Evolutionary conservation across 1,140 invertebrate species (phyloP), one percentile per base, ranked within the genome.

Genomic region (Rhynchophorus ferrugineus): DNA sequence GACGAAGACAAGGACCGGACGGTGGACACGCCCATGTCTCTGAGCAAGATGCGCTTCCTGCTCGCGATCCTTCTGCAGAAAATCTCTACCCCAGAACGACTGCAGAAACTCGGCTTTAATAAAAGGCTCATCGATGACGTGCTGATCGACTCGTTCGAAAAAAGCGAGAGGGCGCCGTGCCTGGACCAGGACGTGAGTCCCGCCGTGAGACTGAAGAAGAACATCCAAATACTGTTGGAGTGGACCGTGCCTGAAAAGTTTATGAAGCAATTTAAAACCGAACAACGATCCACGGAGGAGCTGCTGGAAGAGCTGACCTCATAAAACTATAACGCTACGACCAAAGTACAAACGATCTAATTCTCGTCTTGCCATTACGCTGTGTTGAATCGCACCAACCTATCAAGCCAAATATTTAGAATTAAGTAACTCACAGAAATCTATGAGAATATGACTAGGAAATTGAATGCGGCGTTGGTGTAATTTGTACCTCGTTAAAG

Each of bases 101-200:
- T 90, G 7, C 78, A 82, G 35, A 83, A 83, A 58, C 69, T 91
- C 58, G 87, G 87, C 56, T 87, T 84, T 66, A 88, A 89, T 54
- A 88, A 87, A 66, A 73, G 84, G 56, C 72, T 90, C 2, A 88
- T 91, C 53, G 87, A 91, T 63, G 83, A 89, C 43, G 81, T 91
- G n/a, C 73, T 91, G 1, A 74, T 81, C 19, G 85, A 87, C 54
- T 88, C 85, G 0, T 72, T 91, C 14, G 74, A 83, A 58, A 76
- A 81, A 7, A 86, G 86, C 41, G 85, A 84, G 1, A 78, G 84
- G 24, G 71, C 71, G 13, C 80, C 84, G 1, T 80, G 78, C 43
- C 73, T 72, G 33, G 77, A 79, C 51, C 62, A 69, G 1, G 61
- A 63, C 7, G 52, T 80, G 2, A 67, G 77, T 7, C 78, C 80